Percentiles rank a stretch among this genome's conserved stretches.
phyloP scores from a whole-genome alignment of 2,113 vertebrate genomes.

The Megaptera novaeangliae region DNA sequence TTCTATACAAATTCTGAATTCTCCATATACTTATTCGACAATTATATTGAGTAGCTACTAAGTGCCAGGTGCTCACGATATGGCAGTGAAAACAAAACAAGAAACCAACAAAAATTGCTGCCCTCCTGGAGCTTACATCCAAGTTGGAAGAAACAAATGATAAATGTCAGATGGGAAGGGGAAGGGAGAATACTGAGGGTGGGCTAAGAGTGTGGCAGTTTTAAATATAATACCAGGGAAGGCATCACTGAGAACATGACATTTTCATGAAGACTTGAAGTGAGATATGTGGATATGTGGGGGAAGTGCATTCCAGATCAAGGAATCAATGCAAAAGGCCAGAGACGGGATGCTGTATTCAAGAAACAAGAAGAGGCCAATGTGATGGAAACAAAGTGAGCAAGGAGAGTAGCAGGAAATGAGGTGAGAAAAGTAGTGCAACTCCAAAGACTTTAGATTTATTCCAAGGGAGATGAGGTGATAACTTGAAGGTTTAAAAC shows the following conservation, averaged over 20 bases:
- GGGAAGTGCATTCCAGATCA: background rate
- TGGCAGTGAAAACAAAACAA: background rate
- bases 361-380: background rate
- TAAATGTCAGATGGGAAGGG: background rate
- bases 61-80: background rate
- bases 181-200: background rate
- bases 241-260: background rate
- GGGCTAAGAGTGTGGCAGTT: background rate
- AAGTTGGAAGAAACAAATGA: background rate
- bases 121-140: background rate
- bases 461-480: background rate
- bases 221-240: background rate
- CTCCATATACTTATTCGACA: background rate
- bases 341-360: background rate
- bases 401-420: background rate
- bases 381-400: background rate
- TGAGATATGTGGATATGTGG: background rate
- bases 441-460: background rate
- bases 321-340: background rate
- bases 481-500: background rate
- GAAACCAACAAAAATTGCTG: background rate
- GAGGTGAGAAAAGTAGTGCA: background rate
- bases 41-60: background rate
- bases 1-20: background rate
- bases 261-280: background rate